Evolutionary conservation across 2,888 invertebrate species (phyloP), one percentile per base, ranked within the genome.

Genomic region (Synanthedon andrenaeformis): DNA sequence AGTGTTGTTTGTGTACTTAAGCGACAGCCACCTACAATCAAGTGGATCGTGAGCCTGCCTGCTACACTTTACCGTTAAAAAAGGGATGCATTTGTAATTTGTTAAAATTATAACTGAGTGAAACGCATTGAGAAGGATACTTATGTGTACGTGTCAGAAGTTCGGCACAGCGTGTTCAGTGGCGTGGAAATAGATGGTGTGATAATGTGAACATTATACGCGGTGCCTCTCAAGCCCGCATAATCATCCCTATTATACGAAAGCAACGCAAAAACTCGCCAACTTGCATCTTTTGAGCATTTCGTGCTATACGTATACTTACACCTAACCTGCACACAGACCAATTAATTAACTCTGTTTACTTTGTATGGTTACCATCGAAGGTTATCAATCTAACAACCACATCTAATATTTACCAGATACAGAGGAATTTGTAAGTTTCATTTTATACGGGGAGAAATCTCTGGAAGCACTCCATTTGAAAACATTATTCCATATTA

Each of bases 191-290:
- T 67, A 69, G 73, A 76, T 75, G 71, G 76, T 35, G 35, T 66
- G 82, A 83, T 85, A 85, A 86, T 87, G 85, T 55, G 79, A 76
- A 74, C 84, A 87, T 87, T 86, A 87, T 87, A 82, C 85, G 72
- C 72, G 73, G 69, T 72, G 68, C 68, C 75, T 75, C 84, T 79
- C 75, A 65, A 79, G 70, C 70, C 75, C 75, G 83, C 81, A 85
- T 85, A 85, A 85, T 85, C 76, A 67, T 65, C 67, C 67, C 70
- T 75, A 72, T 74, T 75, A 72, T 59, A 59, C 59, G 61, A 65
- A 61, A 65, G 62, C 61, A 58, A 60, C 57, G 71, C 84, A 84
- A 87, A 87, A 86, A 86, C 81, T 79, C 77, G 69, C 73, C 67
- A 73, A 76, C 81, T 80, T 80, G 79, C 81, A 79, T 76, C 79